phyloP scores from a whole-genome alignment of 1,140 invertebrate genomes.

The Aleiodes sp. region DNA sequence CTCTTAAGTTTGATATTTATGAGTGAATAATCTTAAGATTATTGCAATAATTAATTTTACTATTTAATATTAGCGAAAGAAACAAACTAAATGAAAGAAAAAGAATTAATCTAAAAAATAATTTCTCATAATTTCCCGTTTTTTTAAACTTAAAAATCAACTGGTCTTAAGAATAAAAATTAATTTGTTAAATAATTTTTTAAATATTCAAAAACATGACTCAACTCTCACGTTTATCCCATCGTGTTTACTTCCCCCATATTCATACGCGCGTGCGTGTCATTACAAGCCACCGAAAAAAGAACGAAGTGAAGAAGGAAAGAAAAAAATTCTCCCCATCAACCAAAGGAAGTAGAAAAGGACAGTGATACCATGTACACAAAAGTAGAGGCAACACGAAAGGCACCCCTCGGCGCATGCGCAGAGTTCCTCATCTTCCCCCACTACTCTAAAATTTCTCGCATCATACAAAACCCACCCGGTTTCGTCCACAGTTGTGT shows the following conservation, averaged over 20 bases:
- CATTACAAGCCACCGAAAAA: not conserved
- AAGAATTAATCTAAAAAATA: too few species aligned
- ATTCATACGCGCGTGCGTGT: not conserved
- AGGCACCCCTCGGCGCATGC: slow-evolving; percentile 9
- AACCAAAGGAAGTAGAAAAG: slow-evolving; percentile 19
- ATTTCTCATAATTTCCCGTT: too few species aligned
- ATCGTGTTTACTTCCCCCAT: not conserved
- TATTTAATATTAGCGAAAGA: too few species aligned
- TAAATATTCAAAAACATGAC: not conserved
- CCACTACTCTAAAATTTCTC: too few species aligned
- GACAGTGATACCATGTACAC: slow-evolving; percentile 37
- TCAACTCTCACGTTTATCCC: not conserved
- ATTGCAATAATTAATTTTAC: too few species aligned
- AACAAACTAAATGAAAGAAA: too few species aligned
- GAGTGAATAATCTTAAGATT: too few species aligned
- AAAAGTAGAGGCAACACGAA: not conserved
- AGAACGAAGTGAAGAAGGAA: slow-evolving; percentile 4
- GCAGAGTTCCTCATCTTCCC: not conserved
- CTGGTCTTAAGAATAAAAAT: too few species aligned
- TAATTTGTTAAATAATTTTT: too few species aligned
- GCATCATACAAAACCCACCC: too few species aligned
- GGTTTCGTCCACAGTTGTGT: not conserved
- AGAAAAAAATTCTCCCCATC: slow-evolving; percentile 37
- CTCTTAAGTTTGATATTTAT: not conserved
- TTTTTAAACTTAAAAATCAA: too few species aligned